These are phyloP conservation scores for Bibio marci DNA, from an alignment of 2,888 invertebrate species.

Conservation along the genomic window DNA sequence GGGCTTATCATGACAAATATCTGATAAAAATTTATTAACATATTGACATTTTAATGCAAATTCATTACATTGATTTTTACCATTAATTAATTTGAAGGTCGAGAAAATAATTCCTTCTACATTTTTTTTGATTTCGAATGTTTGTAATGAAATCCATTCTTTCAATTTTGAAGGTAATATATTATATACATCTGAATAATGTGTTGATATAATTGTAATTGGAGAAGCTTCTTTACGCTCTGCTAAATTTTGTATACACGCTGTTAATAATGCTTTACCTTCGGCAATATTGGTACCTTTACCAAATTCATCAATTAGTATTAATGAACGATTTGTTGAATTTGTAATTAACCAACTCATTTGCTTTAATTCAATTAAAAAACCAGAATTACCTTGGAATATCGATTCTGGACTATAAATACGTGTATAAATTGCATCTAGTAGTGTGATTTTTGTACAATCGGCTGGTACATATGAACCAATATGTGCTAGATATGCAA, in stretches of 20 bases:
- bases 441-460: slow-evolving; percentile 47
- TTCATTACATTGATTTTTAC: no score
- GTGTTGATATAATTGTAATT: slow-evolving; percentile 60
- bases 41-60: no score
- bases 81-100: no score
- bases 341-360: slow-evolving; percentile 43
- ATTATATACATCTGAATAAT: slow-evolving; percentile 47
- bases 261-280: slow-evolving; percentile 54
- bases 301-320: slow-evolving; percentile 82
- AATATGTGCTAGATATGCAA: slow-evolving; percentile 72
- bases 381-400: slow-evolving; percentile 64
- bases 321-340: slow-evolving; percentile 47
- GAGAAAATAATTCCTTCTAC: no score
- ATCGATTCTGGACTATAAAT: slow-evolving; percentile 63
- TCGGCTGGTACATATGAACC: slow-evolving; percentile 81
- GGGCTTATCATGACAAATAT: no score
- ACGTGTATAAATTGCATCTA: slow-evolving; percentile 58
- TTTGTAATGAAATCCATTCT: no score
- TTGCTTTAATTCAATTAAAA: slow-evolving; percentile 70
- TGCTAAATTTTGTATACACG: slow-evolving; percentile 50
- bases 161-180: slow-evolving; percentile 24
- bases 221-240: slow-evolving; percentile 41
- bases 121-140: no score
- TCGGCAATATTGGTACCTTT: slow-evolving; percentile 64
- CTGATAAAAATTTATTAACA: no score